These are phyloP conservation scores for Molanna angustata DNA, from an alignment of 2,888 invertebrate species.

Conservation along the genomic window DNA sequence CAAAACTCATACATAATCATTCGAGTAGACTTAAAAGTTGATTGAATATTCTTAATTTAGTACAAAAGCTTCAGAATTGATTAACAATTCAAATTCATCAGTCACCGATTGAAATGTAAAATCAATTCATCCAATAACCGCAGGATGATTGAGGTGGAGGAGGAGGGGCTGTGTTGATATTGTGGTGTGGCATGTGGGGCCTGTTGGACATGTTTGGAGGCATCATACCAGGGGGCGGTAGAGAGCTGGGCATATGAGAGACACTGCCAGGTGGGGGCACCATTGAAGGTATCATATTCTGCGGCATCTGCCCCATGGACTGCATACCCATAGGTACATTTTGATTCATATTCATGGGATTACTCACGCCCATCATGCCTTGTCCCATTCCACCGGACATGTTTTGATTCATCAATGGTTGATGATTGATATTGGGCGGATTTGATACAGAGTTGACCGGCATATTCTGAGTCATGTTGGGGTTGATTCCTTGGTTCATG, in stretches of 20 bases:
- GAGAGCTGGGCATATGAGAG: too few relatives aligned
- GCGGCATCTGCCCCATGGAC: conserved; percentile 24
- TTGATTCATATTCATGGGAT: conserved; percentile 15
- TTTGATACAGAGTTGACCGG: background rate
- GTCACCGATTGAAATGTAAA: too few relatives aligned
- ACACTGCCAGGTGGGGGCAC: conserved; percentile 24
- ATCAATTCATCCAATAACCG: too few relatives aligned
- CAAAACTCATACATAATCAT: too few relatives aligned
- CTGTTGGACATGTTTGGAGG: conserved; percentile 17
- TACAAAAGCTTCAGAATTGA: too few relatives aligned
- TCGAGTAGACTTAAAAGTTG: too few relatives aligned
- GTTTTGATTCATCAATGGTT: background rate
- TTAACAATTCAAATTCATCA: too few relatives aligned
- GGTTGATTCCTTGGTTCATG: conserved; percentile 7
- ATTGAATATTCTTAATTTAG: too few relatives aligned
- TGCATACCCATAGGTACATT: conserved; percentile 24
- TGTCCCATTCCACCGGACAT: conserved; percentile 4
- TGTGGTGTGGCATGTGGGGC: conserved; percentile 16
- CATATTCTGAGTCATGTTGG: conserved; percentile 9
- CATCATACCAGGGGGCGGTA: conserved; percentile 25
- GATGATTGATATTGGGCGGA: conserved; percentile 15
- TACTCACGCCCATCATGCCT: conserved; percentile 10
- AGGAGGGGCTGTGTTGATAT: too few relatives aligned
- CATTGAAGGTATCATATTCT: conserved; percentile 22
- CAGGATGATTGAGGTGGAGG: conserved; percentile 20